Evolutionary conservation across 2,888 invertebrate species (phyloP).

Genomic region (Phania funesta): DNA sequence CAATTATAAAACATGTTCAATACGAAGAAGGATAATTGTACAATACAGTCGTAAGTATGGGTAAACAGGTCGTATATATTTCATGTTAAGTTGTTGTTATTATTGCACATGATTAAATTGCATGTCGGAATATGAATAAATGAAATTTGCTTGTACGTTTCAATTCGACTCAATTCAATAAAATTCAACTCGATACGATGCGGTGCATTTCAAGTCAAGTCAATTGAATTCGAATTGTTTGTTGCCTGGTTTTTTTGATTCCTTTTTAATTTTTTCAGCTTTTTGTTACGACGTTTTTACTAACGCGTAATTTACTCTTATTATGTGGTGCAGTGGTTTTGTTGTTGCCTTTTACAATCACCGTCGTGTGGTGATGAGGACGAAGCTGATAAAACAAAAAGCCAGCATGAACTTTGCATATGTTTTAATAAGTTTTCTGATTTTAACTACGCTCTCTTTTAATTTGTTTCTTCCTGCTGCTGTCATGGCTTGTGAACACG

Average conservation of each 20-base stretch:
- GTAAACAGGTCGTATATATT: background rate
- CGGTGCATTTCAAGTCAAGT: slow-evolving; percentile 22
- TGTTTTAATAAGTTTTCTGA: slow-evolving; percentile 52
- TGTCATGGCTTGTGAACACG: background rate
- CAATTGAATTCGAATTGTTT: slow-evolving; percentile 52
- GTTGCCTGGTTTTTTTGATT: background rate
- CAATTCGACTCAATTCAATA: slow-evolving; percentile 16
- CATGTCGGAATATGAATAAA: slow-evolving; percentile 43
- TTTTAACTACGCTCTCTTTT: slow-evolving; percentile 2
- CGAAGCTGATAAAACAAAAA: slow-evolving; percentile 39
- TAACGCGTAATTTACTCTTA: slow-evolving; percentile 63
- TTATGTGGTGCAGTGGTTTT: slow-evolving; percentile 49
- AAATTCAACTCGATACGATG: background rate
- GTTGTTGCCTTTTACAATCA: slow-evolving; percentile 22
- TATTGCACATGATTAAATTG: slow-evolving; percentile 48
- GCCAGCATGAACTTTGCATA: slow-evolving; percentile 42
- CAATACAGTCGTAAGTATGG: background rate
- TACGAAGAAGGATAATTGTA: slow-evolving; percentile 32
- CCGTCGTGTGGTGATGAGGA: slow-evolving; percentile 28
- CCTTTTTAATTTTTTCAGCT: background rate
- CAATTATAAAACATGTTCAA: slow-evolving; percentile 21
- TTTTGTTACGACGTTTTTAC: slow-evolving; percentile 32
- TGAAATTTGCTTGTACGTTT: slow-evolving; percentile 36
- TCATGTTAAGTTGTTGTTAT: slow-evolving; percentile 23
- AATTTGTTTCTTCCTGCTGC: background rate